A percentile compares a stretch with the other conserved stretches of the same genome.
These are phyloP conservation scores for Forpus xanthops DNA, from an alignment of 2,797 vertebrate genomes.

Conservation along the genomic window DNA sequence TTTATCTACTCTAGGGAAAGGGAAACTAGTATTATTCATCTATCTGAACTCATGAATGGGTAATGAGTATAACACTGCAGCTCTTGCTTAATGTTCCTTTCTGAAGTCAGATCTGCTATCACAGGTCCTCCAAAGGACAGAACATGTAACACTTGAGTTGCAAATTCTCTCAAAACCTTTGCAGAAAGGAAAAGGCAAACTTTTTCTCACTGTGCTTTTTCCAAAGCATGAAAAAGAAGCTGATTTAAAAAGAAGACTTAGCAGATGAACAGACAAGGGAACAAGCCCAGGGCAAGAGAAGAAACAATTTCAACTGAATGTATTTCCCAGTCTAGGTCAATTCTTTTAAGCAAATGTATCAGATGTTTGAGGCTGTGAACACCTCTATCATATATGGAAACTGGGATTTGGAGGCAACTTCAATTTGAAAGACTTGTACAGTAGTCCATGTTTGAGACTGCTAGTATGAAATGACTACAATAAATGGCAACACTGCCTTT, in stretches of 20 bases:
- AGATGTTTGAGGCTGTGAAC: not conserved
- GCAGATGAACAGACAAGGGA: not conserved
- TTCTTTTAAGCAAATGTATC: not conserved
- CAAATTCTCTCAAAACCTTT: not conserved
- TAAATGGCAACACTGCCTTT: not conserved
- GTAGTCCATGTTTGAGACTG: accelerated
- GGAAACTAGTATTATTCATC: not conserved
- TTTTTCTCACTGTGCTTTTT: not conserved
- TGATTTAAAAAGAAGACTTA: not conserved
- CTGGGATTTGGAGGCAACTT: not conserved
- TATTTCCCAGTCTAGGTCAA: not conserved
- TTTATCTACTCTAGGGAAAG: not conserved
- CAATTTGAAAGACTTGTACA: not conserved
- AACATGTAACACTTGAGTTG: not conserved
- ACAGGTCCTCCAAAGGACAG: not conserved
- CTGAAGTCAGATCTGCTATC: not conserved
- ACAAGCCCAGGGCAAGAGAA: not conserved
- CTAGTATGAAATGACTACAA: not conserved
- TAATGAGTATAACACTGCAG: not conserved
- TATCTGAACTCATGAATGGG: not conserved
- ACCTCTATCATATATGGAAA: not conserved
- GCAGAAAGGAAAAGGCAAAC: not conserved
- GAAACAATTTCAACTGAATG: not conserved
- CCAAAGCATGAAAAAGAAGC: not conserved
- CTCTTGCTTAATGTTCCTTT: not conserved